Conservation (phyloP, 2,888 invertebrate species). For the Balanococcus diminutus region DNA sequence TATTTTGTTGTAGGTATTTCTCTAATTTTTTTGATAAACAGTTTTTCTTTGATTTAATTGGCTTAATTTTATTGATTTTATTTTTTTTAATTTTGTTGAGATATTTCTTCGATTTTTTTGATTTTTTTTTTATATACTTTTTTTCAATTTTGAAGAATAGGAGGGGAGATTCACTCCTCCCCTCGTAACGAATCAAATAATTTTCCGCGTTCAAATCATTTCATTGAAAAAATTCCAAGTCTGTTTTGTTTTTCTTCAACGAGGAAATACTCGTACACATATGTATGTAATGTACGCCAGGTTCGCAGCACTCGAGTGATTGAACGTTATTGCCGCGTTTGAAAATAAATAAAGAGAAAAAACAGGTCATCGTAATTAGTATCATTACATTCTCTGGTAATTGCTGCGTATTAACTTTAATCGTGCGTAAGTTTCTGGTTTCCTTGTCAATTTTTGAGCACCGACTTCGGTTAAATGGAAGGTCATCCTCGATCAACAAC, state of each 20-base stretch:
- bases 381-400: neutral
- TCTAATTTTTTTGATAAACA: too few species aligned
- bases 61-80: too few species aligned
- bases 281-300: neutral
- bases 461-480: neutral
- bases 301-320: neutral
- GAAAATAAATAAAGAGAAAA: neutral
- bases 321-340: neutral
- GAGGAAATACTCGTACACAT: neutral
- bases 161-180: too few species aligned
- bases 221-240: too few species aligned
- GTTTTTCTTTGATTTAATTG: too few species aligned
- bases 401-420: neutral
- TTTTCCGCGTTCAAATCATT: neutral
- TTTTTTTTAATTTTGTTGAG: too few species aligned
- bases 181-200: too few species aligned
- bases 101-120: too few species aligned
- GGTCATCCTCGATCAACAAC: neutral
- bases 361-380: neutral
- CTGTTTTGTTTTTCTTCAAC: too few species aligned
- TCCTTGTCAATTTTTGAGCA: neutral
- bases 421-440: neutral
- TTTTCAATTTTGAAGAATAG: too few species aligned
- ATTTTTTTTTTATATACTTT: too few species aligned
- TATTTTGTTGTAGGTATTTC: too few species aligned